phyloP scores from a whole-genome alignment of 2,888 invertebrate genomes.

The Pseudococcus longispinus region DNA sequence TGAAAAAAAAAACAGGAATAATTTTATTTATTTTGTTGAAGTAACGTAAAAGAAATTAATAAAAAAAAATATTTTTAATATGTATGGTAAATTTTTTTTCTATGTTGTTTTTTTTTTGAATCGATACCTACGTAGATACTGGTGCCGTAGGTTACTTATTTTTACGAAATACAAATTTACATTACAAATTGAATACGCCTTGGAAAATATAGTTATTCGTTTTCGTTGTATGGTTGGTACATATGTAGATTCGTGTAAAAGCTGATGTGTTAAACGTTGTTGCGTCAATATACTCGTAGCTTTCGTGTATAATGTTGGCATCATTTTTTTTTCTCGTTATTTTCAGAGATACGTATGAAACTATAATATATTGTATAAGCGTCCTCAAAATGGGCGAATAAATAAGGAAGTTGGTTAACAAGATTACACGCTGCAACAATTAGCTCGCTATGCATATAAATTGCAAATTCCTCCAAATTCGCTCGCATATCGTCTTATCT shows the following conservation, averaged over 20 bases:
- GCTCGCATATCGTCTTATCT: neutral
- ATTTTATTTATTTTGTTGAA: neutral
- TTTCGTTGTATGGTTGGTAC: neutral
- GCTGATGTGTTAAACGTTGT: too few species aligned
- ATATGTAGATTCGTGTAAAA: too few species aligned
- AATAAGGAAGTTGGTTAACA: neutral
- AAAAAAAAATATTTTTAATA: slow-evolving; percentile 18
- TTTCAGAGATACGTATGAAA: neutral
- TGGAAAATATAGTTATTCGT: neutral
- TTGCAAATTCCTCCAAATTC: slow-evolving; percentile 2
- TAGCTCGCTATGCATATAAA: slow-evolving; percentile 33
- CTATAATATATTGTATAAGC: neutral
- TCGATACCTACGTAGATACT: neutral
- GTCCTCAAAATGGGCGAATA: neutral
- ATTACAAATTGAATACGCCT: neutral
- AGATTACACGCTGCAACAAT: slow-evolving; percentile 34
- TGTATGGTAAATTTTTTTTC: neutral
- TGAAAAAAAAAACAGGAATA: neutral
- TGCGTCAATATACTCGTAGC: too few species aligned
- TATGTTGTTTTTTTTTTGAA: neutral
- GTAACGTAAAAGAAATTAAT: slow-evolving; percentile 8
- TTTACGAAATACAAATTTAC: neutral
- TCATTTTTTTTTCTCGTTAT: too few species aligned
- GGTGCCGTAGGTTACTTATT: neutral
- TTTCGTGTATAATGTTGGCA: neutral